Percentiles rank a stretch among this genome's conserved stretches.
Conservation (phyloP, 2,888 invertebrate genomes). For the Panzeria rudis region DNA sequence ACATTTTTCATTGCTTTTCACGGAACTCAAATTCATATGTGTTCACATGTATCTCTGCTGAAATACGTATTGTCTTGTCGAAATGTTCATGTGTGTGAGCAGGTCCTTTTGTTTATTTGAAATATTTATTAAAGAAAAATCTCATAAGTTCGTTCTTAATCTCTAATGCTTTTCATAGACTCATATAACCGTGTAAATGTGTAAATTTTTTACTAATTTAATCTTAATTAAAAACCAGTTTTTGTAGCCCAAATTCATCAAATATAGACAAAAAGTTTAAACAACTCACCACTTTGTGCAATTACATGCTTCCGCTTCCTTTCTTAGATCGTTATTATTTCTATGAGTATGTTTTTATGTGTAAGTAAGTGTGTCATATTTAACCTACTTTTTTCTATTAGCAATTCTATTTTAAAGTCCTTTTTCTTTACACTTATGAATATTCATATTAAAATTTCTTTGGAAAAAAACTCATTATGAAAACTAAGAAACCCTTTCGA, state of each 20-base stretch:
- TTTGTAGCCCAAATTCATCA: constrained; percentile 72
- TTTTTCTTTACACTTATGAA: constrained; percentile 41
- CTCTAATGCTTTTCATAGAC: constrained; percentile 22
- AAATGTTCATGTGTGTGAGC: background rate
- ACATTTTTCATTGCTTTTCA: constrained; percentile 54
- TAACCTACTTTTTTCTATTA: constrained; percentile 57
- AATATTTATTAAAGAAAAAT: constrained; percentile 53
- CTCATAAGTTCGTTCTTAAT: constrained; percentile 43
- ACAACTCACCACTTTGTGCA: constrained; percentile 12
- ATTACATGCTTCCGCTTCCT: constrained; percentile 59
- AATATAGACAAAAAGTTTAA: constrained; percentile 53
- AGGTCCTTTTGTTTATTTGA: constrained; percentile 33
- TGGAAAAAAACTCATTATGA: constrained; percentile 46
- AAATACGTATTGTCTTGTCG: constrained; percentile 37
- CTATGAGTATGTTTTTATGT: background rate
- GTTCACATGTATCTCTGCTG: constrained; percentile 40
- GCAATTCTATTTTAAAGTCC: constrained; percentile 23
- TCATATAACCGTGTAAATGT: constrained; percentile 37
- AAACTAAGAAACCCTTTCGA: constrained; percentile 30
- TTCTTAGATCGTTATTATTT: background rate
- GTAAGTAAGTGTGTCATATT: constrained; percentile 29
- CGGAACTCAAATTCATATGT: constrained; percentile 56
- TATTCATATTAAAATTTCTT: constrained; percentile 59
- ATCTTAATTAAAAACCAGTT: constrained; percentile 83
- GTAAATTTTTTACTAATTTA: constrained; percentile 76